Percentiles rank a stretch among this genome's conserved stretches.
Evolutionary conservation across 2,888 invertebrate genomes (phyloP).

Genomic region (Marronus borbonicus): DNA sequence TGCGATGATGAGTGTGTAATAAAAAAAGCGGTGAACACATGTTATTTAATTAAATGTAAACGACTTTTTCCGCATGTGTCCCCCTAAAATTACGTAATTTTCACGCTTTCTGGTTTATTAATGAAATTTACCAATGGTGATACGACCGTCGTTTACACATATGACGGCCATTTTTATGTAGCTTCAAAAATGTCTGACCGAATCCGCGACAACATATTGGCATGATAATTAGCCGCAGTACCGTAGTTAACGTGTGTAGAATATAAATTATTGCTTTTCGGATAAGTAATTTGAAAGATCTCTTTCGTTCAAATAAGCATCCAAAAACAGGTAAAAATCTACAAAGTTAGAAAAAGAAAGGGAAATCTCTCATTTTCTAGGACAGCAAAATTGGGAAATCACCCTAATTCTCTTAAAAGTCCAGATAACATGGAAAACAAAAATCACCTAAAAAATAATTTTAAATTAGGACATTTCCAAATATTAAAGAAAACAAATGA

Average conservation of each 20-base stretch:
- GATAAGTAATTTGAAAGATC: too few species aligned
- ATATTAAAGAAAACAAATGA: too few species aligned
- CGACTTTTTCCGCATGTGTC: constrained; percentile 43
- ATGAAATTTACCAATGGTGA: constrained; percentile 45
- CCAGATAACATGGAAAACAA: too few species aligned
- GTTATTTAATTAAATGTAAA: constrained; percentile 45
- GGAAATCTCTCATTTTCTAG: too few species aligned
- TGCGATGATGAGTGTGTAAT: constrained; percentile 8
- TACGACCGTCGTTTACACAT: constrained; percentile 8
- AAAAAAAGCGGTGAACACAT: constrained; percentile 33
- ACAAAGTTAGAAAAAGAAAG: too few species aligned
- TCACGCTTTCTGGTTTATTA: constrained; percentile 40
- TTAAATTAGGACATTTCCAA: too few species aligned
- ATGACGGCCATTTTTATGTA: constrained; percentile 43
- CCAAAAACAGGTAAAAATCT: too few species aligned
- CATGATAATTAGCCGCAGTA: background rate
- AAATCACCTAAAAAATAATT: too few species aligned
- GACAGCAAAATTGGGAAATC: too few species aligned
- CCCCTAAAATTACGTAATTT: constrained; percentile 37
- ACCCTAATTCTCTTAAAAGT: too few species aligned
- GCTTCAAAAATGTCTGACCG: constrained; percentile 44
- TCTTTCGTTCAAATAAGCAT: too few species aligned
- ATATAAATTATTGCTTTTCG: too few species aligned
- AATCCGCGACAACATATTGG: constrained; percentile 20
- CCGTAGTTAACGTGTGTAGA: background rate